These are phyloP conservation scores for Donacobius atricapilla DNA, from an alignment of 2,113 vertebrate genomes.

Conservation along the genomic window DNA sequence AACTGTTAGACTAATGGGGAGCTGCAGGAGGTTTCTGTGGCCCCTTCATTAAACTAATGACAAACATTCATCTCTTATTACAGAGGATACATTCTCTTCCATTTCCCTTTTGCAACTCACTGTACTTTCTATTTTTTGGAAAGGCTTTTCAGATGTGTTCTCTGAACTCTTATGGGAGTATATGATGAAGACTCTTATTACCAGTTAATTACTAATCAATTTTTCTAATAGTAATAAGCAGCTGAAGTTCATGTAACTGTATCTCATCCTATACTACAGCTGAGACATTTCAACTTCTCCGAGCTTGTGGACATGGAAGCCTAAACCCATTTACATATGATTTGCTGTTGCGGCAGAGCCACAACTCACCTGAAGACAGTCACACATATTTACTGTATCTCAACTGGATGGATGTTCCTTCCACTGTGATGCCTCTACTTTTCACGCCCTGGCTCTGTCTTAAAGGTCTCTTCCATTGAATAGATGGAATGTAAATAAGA, in stretches of 20 bases:
- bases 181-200: background rate
- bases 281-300: background rate
- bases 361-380: background rate
- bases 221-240: background rate
- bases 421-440: background rate
- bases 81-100: conserved; percentile 10
- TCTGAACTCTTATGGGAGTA: background rate
- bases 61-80: conserved; percentile 45
- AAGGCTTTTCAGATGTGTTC: background rate
- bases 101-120: background rate
- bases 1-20: conserved; percentile 36
- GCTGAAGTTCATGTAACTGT: background rate
- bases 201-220: background rate
- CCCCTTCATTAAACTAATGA: conserved; percentile 29
- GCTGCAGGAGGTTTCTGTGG: conserved; percentile 19
- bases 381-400: background rate
- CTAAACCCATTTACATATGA: background rate
- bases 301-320: background rate
- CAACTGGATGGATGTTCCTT: accelerated
- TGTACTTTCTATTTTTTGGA: background rate
- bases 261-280: background rate
- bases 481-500: background rate
- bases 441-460: background rate
- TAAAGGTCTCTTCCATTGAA: background rate
- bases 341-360: background rate